These are phyloP conservation scores for Phenganax stokvisi DNA, from an alignment of 92 coral and sea anemone species.

Conservation along the genomic window DNA sequence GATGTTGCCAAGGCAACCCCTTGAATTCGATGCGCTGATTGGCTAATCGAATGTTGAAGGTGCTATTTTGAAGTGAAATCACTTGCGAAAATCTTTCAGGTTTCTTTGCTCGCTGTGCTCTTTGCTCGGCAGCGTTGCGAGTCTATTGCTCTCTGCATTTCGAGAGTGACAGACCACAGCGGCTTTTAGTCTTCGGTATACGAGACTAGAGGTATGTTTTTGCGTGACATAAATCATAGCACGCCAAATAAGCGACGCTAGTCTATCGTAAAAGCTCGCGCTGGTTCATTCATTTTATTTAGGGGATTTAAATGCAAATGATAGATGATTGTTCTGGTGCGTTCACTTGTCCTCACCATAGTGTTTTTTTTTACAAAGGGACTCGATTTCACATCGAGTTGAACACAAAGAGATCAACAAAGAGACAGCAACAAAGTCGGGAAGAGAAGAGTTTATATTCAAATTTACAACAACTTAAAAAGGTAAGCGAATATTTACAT, in stretches of 20 bases:
- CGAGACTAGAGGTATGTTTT: slow-evolving; percentile 39
- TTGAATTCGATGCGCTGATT: slow-evolving; percentile 27
- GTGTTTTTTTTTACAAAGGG: not conserved
- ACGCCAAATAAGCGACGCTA: not conserved
- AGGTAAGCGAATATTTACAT: slow-evolving; percentile 30
- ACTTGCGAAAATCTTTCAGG: not conserved
- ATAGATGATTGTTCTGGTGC: slow-evolving; percentile 27
- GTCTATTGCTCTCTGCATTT: slow-evolving; percentile 31
- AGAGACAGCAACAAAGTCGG: slow-evolving; percentile 23
- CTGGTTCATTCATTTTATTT: slow-evolving; percentile 32
- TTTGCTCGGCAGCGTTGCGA: slow-evolving; percentile 4
- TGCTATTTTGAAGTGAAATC: slow-evolving; percentile 24
- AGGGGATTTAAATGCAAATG: slow-evolving; percentile 39
- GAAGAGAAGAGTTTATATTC: not conserved
- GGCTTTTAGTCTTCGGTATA: slow-evolving; percentile 31
- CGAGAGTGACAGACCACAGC: slow-evolving; percentile 32
- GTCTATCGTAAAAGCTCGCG: not conserved
- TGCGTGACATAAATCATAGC: not conserved
- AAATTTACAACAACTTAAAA: slow-evolving; percentile 30
- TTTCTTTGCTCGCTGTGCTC: slow-evolving; percentile 17
- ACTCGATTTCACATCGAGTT: slow-evolving; percentile 21
- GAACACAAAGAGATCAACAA: slow-evolving; percentile 14
- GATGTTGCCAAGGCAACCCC: slow-evolving; percentile 25
- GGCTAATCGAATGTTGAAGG: slow-evolving; percentile 1
- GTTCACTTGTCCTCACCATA: not conserved